phyloP scores from a whole-genome alignment of 2,113 vertebrate species.

The Gulo gulo region DNA sequence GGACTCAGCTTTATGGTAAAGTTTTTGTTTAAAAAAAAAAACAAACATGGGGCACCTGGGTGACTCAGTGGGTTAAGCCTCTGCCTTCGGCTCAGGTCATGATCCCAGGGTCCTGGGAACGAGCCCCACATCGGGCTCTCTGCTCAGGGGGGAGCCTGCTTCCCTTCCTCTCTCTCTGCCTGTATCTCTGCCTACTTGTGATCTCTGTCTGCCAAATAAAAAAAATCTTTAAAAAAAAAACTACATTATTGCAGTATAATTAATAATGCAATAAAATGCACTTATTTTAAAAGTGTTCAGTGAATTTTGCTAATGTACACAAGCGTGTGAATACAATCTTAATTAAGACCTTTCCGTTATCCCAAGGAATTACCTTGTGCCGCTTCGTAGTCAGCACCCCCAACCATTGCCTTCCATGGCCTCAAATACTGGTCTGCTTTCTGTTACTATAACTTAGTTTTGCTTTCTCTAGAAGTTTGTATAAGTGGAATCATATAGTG shows the following conservation, averaged over 20 bases:
- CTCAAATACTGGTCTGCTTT: not conserved
- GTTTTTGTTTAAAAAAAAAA: not conserved
- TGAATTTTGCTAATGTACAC: not conserved
- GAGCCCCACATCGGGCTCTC: too few species aligned
- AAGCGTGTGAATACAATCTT: not conserved
- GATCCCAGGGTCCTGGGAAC: too few species aligned
- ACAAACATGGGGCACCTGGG: too few species aligned
- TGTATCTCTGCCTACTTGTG: too few species aligned
- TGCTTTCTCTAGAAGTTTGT: not conserved
- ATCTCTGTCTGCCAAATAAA: too few species aligned
- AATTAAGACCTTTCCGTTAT: not conserved
- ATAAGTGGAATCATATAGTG: not conserved
- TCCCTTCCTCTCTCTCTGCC: too few species aligned
- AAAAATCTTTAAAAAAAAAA: too few species aligned
- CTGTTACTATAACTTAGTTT: not conserved
- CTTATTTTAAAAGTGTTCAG: not conserved
- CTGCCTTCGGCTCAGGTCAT: too few species aligned
- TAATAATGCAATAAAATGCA: not conserved
- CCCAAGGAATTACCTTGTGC: not conserved
- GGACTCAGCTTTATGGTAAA: not conserved
- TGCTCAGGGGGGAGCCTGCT: too few species aligned
- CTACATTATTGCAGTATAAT: not conserved
- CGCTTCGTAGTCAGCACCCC: not conserved
- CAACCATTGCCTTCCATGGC: not conserved
- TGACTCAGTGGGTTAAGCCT: too few species aligned